Percentiles rank a stretch among this genome's conserved stretches.
These are phyloP conservation scores for Lophura nycthemera DNA, from an alignment of 2,113 vertebrate genomes.

Conservation along the genomic window DNA sequence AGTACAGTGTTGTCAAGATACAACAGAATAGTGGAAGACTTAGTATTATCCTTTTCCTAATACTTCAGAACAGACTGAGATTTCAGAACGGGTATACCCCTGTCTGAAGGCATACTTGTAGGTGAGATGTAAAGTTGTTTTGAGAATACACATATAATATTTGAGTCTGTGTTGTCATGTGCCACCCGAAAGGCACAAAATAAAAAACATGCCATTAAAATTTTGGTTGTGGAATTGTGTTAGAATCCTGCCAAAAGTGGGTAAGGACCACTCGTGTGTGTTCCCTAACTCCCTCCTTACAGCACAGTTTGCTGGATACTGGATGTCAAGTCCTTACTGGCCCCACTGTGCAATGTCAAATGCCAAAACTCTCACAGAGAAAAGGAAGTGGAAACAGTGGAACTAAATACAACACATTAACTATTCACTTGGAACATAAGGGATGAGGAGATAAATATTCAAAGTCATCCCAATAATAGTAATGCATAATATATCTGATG, in stretches of 20 bases:
- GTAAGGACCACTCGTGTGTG: background rate
- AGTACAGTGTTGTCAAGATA: background rate
- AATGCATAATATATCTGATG: conserved; percentile 30
- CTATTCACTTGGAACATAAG: conserved; percentile 27
- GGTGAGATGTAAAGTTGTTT: background rate
- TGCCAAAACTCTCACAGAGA: background rate
- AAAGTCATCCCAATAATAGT: conserved; percentile 51
- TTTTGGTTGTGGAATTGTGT: background rate
- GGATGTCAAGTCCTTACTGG: background rate
- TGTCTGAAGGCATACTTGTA: background rate
- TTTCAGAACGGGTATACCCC: background rate
- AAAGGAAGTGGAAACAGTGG: background rate
- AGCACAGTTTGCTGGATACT: background rate
- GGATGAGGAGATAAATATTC: conserved; percentile 52
- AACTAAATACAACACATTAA: conserved; percentile 9
- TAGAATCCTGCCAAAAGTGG: background rate
- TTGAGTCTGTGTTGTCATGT: background rate
- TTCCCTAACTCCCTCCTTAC: background rate
- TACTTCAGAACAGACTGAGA: background rate
- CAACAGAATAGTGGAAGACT: background rate
- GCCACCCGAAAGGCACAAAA: background rate
- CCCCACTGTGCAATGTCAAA: background rate
- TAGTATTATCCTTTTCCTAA: background rate
- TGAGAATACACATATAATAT: background rate
- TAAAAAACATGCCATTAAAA: background rate